Base-by-base conservation (phyloP, 1,140 invertebrate species). In the Drosophila azteca region DNA sequence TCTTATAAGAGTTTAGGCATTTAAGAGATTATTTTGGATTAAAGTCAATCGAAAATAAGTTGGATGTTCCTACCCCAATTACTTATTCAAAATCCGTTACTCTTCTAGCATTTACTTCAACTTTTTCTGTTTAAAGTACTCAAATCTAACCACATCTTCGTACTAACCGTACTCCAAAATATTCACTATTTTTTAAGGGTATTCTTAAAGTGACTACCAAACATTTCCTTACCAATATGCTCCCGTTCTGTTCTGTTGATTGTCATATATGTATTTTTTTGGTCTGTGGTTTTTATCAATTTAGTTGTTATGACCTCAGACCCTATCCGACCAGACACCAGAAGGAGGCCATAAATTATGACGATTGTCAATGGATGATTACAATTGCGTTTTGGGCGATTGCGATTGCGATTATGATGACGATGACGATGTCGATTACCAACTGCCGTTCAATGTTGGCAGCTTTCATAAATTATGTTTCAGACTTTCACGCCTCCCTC, bases 211-310 rank as follows among this genome's bases (percentile, higher is more conserved):
- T 45, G 31, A 35, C 44, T 35, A 0, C 6, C 13, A 0, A 17
- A 1, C 6, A 13, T 20, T 22, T n/a, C 20, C 46, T 46, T 22
- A 24, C 20, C 48, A 65, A 59, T 58, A 35, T 63, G 60, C 70
- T 50, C 55, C 51, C 44, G 55, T 69, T 65, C 59, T 66, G 60
- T 69, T 26, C 51, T 43, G 41, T 53, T 65, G 65, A 70, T 31
- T 70, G 45, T 75, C 51, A 15, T 53, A 24, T 53, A 43, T 79
- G 17, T 20, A 20, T 22, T 35, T 65, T 59, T 60, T 44, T 43
- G 44, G 74, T 79, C 79, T 80, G 77, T 80, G 75, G 79, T 65
- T 77, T 88, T 79, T 88, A 87, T 87, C 83, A 87, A 82, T 85
- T 87, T 68, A 76, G 55, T 67, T 75, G 71, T 75, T 75, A 75